Evolutionary conservation across 2,113 vertebrate genomes (phyloP).

Genomic region (Pedionomus torquatus): DNA sequence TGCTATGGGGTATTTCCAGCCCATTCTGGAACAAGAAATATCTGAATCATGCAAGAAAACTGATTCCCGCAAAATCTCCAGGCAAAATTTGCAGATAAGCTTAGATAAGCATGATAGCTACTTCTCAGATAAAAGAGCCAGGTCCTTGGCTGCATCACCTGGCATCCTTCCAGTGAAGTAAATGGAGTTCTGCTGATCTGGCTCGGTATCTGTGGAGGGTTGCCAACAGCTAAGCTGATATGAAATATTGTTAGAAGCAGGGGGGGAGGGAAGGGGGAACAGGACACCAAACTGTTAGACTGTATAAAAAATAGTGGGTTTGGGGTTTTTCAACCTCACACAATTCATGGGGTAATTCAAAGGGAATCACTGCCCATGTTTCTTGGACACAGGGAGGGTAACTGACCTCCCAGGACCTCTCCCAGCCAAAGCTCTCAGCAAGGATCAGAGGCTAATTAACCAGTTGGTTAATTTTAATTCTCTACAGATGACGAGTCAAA

Average conservation of each 20-base stretch:
- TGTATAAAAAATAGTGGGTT: rapidly evolving
- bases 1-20: background rate
- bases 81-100: background rate
- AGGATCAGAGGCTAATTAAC: background rate
- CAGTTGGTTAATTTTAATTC: background rate
- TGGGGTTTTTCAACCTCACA: background rate
- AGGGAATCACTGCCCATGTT: background rate
- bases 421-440: background rate
- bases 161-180: background rate
- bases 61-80: background rate
- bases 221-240: background rate
- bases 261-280: background rate
- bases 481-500: background rate
- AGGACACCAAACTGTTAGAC: background rate
- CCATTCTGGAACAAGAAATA: background rate
- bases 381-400: background rate
- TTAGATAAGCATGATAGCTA: background rate
- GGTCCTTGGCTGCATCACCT: background rate
- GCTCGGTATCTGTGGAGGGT: background rate
- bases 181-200: slow-evolving; percentile 27
- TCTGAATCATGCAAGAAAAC: background rate
- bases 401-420: background rate
- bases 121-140: background rate
- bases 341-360: background rate
- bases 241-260: background rate